Conservation (phyloP, 2,888 invertebrate species). For the Drosophila fulvimacula region DNA sequence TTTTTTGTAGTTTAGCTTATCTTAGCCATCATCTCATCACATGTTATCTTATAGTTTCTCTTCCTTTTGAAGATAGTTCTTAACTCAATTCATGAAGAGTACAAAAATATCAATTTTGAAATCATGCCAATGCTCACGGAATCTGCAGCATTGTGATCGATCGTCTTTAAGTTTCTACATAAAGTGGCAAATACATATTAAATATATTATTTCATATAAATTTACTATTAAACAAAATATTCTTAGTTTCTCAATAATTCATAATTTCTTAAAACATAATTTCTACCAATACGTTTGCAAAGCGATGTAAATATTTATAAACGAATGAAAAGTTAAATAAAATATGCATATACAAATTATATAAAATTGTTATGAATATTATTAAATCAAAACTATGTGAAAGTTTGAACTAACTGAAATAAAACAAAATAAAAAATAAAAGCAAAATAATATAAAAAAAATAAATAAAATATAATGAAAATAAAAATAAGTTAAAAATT, state of each 20-base stretch:
- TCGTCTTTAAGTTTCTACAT: slow-evolving; percentile 38
- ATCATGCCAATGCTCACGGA: slow-evolving; percentile 41
- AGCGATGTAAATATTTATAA: slow-evolving; percentile 50
- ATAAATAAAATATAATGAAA: no score
- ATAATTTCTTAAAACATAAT: slow-evolving; percentile 23
- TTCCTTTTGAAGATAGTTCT: slow-evolving; percentile 35
- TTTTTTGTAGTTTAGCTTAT: background rate
- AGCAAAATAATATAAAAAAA: no score
- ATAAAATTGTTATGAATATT: background rate
- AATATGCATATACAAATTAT: slow-evolving; percentile 27
- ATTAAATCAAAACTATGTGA: no score
- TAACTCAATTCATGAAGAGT: slow-evolving; percentile 24
- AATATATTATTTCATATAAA: slow-evolving; percentile 41
- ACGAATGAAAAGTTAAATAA: slow-evolving; percentile 47
- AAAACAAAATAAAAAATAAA: no score
- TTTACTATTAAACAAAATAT: slow-evolving; percentile 4
- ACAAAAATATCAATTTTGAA: slow-evolving; percentile 34
- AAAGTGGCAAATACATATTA: slow-evolving; percentile 55
- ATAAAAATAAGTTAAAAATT: no score
- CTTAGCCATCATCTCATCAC: slow-evolving; percentile 59
- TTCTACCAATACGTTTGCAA: slow-evolving; percentile 44
- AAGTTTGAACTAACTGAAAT: no score
- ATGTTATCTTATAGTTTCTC: slow-evolving; percentile 35
- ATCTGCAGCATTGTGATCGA: slow-evolving; percentile 22
- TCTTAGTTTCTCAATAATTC: slow-evolving; percentile 24